These are phyloP conservation scores for Catajapyx aquilonaris DNA, from an alignment of 1,140 invertebrate genomes.

Conservation along the genomic window DNA sequence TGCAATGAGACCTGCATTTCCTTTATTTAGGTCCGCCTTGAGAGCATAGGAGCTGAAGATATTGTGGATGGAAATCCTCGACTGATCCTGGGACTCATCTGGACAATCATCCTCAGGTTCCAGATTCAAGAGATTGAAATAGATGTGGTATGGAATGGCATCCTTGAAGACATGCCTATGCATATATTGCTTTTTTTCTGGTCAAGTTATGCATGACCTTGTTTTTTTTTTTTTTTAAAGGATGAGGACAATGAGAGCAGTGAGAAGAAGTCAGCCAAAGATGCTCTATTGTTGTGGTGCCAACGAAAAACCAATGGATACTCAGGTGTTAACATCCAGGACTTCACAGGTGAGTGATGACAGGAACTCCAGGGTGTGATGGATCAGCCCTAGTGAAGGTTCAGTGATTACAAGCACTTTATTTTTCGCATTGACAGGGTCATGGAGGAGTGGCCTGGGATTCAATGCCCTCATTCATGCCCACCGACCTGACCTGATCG, in stretches of 20 bases:
- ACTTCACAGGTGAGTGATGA: conserved; percentile 34
- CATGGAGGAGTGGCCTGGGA: conserved; percentile 86
- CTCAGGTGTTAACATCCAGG: conserved; percentile 66
- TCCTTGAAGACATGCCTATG: no score
- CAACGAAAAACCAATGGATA: conserved; percentile 92
- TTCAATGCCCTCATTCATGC: conserved; percentile 95
- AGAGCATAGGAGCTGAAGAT: conserved; percentile 97
- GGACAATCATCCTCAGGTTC: conserved; percentile 93
- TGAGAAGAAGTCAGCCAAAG: conserved; percentile 97
- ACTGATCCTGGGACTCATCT: conserved; percentile 91
- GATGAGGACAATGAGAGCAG: conserved; percentile 94
- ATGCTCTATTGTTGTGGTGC: conserved; percentile 93
- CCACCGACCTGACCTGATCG: conserved; percentile 80
- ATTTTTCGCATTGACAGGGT: conserved; percentile 40
- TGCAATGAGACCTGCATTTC: no score
- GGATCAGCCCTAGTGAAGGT: no score
- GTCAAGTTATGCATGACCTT: conserved; percentile 1
- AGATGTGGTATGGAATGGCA: conserved; percentile 71
- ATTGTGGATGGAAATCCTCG: conserved; percentile 94
- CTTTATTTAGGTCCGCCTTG: conserved; percentile 55
- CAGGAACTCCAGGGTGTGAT: no score
- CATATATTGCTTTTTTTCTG: conserved; percentile 3
- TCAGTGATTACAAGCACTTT: no score
- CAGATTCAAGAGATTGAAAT: conserved; percentile 99
- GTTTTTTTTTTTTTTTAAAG: conserved; percentile 22